Evolutionary conservation across 2,113 vertebrate genomes (phyloP).

Genomic region (Miniopterus natalensis): DNA sequence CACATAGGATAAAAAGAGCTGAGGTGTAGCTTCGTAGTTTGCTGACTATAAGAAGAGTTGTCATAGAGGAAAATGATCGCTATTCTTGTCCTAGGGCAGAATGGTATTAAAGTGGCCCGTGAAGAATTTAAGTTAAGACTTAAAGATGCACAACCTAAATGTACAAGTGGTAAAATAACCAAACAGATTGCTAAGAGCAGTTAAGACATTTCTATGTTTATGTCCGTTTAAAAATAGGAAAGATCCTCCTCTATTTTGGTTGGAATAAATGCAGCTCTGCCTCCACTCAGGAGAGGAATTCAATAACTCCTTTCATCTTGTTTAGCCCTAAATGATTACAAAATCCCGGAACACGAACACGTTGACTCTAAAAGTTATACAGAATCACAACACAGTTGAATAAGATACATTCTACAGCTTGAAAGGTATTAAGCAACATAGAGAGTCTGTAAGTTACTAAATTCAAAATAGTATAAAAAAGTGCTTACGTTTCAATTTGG

Average conservation of each 20-base stretch:
- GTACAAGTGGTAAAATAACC: conserved; percentile 69
- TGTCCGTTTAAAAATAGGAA: conserved; percentile 64
- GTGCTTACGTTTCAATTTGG: not conserved
- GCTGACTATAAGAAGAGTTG: conserved; percentile 25
- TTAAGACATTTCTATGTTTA: conserved; percentile 64
- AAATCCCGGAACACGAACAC: conserved; percentile 54
- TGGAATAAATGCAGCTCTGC: conserved; percentile 49
- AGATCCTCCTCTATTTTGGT: conserved; percentile 62
- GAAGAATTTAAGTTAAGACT: conserved; percentile 56
- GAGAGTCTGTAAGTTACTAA: conserved; percentile 36
- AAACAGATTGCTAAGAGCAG: conserved; percentile 62
- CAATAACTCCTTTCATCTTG: conserved; percentile 56
- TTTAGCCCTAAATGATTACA: conserved; percentile 54
- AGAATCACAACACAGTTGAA: conserved; percentile 39
- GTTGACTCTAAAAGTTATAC: conserved; percentile 36
- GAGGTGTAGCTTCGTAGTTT: conserved; percentile 45
- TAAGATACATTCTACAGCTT: conserved; percentile 59
- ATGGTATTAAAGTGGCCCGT: conserved; percentile 47
- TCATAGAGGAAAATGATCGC: conserved; percentile 45
- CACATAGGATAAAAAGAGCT: conserved; percentile 14
- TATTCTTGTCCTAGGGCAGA: conserved; percentile 57
- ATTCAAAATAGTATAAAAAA: conserved; percentile 61
- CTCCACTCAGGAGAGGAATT: conserved; percentile 56
- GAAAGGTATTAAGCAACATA: conserved; percentile 49
- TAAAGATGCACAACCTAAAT: conserved; percentile 69